Percentiles rank a stretch among this genome's conserved stretches.
Conservation (phyloP, 2,797 vertebrate genomes). For the Cuniculus paca region DNA sequence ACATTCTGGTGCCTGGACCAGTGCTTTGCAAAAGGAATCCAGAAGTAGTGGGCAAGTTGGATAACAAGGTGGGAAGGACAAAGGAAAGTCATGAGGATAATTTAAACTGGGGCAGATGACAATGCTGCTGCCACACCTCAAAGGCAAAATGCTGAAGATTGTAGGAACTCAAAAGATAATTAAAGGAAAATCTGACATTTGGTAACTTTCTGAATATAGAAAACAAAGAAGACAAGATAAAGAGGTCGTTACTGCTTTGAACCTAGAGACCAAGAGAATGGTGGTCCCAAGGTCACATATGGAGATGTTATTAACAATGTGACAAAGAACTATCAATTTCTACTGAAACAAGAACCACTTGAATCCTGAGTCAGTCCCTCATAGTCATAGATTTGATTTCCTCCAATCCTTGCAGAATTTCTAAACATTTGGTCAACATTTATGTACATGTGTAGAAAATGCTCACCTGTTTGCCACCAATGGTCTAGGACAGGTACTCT, state of each 20-base stretch:
- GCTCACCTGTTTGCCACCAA: constrained; percentile 99
- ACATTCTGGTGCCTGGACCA: background rate
- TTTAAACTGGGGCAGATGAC: background rate
- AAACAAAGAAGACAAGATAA: background rate
- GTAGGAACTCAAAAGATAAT: background rate
- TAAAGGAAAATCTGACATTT: background rate
- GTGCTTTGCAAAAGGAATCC: background rate
- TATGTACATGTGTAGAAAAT: background rate
- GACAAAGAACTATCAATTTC: background rate
- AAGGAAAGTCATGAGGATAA: background rate
- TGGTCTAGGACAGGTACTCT: constrained; percentile 97
- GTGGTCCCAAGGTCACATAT: background rate
- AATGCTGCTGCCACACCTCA: background rate
- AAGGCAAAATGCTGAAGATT: background rate
- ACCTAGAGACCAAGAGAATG: background rate
- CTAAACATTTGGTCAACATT: background rate
- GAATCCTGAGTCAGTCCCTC: background rate
- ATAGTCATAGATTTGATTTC: background rate
- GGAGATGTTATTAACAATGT: background rate
- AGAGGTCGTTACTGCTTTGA: background rate
- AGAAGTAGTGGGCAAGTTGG: background rate
- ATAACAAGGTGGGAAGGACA: background rate
- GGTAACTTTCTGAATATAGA: background rate
- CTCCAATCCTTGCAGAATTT: background rate
- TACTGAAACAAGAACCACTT: background rate